A percentile compares a stretch with the other conserved stretches of the same genome.
Conservation (phyloP, 2,797 vertebrate genomes). For the Taenioides sp. region DNA sequence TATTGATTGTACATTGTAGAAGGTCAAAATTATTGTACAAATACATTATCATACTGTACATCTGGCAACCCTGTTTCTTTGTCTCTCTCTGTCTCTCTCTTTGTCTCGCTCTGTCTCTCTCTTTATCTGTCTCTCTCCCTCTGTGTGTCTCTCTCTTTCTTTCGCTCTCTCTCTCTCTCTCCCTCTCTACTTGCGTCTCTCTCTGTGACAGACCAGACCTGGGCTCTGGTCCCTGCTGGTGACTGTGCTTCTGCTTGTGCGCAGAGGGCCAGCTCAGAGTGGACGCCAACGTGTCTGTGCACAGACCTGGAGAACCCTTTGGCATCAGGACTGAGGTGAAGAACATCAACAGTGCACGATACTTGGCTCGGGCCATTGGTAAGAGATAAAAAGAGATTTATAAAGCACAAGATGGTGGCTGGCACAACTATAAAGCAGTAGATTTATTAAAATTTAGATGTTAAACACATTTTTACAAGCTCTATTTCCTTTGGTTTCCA, state of each 20-base stretch:
- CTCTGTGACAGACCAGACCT: neutral
- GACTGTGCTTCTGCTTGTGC: constrained; percentile 5
- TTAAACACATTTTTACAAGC: no score
- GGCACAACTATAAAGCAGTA: no score
- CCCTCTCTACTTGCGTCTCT: no score
- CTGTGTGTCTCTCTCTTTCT: neutral
- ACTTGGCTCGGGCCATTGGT: constrained; percentile 82
- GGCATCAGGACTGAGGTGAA: constrained; percentile 95
- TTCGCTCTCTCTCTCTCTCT: neutral
- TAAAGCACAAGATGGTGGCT: neutral
- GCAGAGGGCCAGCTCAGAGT: constrained; percentile 96
- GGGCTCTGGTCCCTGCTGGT: constrained; percentile 10
- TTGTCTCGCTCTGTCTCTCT: no score
- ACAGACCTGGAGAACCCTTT: constrained; percentile 85
- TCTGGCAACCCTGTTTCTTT: neutral
- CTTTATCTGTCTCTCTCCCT: no score
- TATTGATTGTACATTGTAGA: no score
- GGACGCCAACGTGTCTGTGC: constrained; percentile 95
- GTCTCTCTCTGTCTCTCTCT: neutral
- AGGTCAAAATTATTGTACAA: no score
- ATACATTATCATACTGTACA: no score
- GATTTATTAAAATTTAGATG: no score
- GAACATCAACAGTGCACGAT: constrained; percentile 94
- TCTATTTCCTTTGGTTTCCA: no score
- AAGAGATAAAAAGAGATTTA: neutral